Evolutionary conservation across 2,888 invertebrate species (phyloP).

Genomic region (Yponomeuta malinellus): DNA sequence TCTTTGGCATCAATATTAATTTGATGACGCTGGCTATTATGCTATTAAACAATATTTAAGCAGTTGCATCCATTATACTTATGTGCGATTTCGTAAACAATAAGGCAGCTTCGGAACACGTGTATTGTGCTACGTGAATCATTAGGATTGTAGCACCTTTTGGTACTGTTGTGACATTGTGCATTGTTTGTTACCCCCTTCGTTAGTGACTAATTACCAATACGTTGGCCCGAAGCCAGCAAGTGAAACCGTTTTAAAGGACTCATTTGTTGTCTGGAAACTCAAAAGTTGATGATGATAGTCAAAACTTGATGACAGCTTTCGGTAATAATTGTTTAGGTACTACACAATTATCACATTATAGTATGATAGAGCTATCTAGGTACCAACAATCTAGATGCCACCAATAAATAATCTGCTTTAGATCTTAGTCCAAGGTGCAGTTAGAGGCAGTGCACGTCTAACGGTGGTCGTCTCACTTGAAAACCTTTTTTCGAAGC

Average conservation of each 20-base stretch:
- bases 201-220: slow-evolving; percentile 39
- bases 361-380: no score
- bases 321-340: no score
- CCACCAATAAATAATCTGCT: no score
- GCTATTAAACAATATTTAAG: slow-evolving; percentile 15
- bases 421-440: no score
- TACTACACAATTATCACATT: no score
- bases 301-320: no score
- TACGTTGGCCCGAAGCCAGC: slow-evolving; percentile 55
- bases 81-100: slow-evolving; percentile 21
- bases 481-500: no score
- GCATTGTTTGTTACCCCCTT: slow-evolving; percentile 48
- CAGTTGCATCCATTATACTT: slow-evolving; percentile 23
- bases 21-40: slow-evolving; percentile 12
- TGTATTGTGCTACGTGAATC: slow-evolving; percentile 72
- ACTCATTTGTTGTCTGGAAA: slow-evolving; percentile 15
- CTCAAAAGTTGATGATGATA: no score
- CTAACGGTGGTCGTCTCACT: no score
- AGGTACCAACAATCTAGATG: no score
- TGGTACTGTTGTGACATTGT: slow-evolving; percentile 71
- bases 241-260: slow-evolving; percentile 33
- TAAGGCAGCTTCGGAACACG: slow-evolving; percentile 57
- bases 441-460: no score
- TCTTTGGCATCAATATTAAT: neutral
- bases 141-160: slow-evolving; percentile 57